Base-by-base conservation (phyloP, 1,140 invertebrate species). In the Brachionus paranguensis region DNA sequence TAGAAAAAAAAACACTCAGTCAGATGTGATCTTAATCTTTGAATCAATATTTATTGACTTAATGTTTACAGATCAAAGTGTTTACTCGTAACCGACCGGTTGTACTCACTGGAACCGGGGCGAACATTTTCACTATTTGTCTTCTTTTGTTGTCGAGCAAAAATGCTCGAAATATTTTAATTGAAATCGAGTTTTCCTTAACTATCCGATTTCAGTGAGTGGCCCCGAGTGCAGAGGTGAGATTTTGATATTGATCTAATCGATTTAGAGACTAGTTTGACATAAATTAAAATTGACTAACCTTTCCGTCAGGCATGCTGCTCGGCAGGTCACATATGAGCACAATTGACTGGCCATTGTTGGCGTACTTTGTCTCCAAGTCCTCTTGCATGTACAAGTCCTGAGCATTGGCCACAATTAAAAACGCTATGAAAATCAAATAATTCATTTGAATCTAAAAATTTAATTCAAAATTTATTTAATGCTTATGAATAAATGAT, bases 251-350 rank as follows among this genome's bases (percentile, higher is more conserved):
- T 68, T 68, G 24, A 68, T 68, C 33, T 68, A 33, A 68, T 68
- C 33, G 33, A 68, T 33, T 33, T 68, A 68, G 33, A 33, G 33
- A 68, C 33, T 68, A 29, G n/a, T 68, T 72, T 41, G 37, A 72
- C 37, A 41, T 20, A 72, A 41, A 50, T 37, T 37, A 37, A 29
- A 50, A 53, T 29, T 79, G 27, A 79, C 76, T 79, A 55, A 79
- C 76, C 55, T 64, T 53, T 53, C 76, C 55, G 45, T 79, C 76
- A 37, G 76, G 76, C 76, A 79, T 79, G 17, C 27, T 79, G 47
- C 27, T 79, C 33, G 76, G 76, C 37, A 79, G 45, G 37, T 79
- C 76, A 79, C 76, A 79, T 53, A 79, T 79, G n/a, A 79, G 37
- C 47, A 33, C 11, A n/a, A 79, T 79, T 20, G 76, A 79, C 47